Evolutionary conservation across 2,113 vertebrate species (phyloP).

Genomic region (Panthera uncia): DNA sequence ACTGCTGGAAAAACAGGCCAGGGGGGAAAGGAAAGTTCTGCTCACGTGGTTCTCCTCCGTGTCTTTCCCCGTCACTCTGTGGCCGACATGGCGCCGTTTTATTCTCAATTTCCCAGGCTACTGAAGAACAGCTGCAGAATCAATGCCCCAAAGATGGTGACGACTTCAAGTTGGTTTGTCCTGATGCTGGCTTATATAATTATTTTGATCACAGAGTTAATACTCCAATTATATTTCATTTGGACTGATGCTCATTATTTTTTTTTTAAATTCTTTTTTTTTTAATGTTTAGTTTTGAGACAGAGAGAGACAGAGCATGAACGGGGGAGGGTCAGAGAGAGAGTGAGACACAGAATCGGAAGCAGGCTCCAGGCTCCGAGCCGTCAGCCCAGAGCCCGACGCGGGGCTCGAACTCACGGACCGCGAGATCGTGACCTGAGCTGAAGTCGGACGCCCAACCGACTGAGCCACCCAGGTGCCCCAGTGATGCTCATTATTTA

Average conservation of each 20-base stretch:
- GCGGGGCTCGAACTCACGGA: no score
- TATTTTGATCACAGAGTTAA: constrained; percentile 37
- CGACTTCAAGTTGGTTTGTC: not conserved
- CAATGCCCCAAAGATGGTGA: not conserved
- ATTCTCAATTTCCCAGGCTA: constrained; percentile 2
- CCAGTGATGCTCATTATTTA: constrained; percentile 4
- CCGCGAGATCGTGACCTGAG: no score
- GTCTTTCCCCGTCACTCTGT: not conserved
- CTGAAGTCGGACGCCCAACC: no score
- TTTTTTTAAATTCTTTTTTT: no score
- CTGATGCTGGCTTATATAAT: not conserved
- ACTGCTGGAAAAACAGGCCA: not conserved
- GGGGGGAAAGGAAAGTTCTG: not conserved
- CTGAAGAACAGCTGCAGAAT: not conserved
- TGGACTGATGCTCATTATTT: constrained; percentile 26
- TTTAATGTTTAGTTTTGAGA: no score
- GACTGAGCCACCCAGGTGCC: no score
- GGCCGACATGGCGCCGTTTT: not conserved
- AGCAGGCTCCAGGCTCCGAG: no score
- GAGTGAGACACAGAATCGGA: no score
- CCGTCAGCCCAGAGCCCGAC: no score
- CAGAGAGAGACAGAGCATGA: no score
- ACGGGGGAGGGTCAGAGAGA: no score
- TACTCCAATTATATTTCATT: constrained; percentile 44
- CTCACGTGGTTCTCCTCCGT: accelerated